Base-by-base conservation (phyloP, 1,140 invertebrate species). In the Drosophila tristis region DNA sequence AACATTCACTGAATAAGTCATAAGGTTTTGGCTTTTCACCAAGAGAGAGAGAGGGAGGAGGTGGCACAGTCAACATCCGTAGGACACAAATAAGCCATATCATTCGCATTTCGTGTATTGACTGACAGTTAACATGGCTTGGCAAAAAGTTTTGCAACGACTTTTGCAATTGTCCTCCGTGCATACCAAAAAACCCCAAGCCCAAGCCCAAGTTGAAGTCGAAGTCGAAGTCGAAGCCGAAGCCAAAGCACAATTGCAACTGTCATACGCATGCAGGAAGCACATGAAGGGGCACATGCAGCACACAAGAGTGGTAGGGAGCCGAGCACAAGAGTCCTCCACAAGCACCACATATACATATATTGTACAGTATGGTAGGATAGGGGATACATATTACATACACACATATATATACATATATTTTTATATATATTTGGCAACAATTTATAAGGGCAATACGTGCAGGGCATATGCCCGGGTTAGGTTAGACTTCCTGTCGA, bases 371-470 rank as follows among this genome's bases (percentile, higher is more conserved):
- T 25, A 25, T 3, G 23, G 23, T 25, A 25, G 3, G 23, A 4
- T 25, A 25, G 23, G 23, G 23, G 23, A 4, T 25, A 4, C 29
- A 58, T n/a, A 60, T 25, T 25, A 4, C 29, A 58, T n/a, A 60
- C 57, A 60, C 45, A 44, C 25, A 26, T 42, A 55, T 29, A 63
- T 25, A 20, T 20, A 20, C 2, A 20, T 20, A 2, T 31, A 8
- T 31, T 9, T 2, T 25, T 45, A 63, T 57, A 78, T 74, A 74
- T 66, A 86, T 85, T 81, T 78, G 81, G 74, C 74, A 87, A 85
- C 82, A 85, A 86, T 87, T 86, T 86, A 86, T 81, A 86, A 86
- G 81, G 81, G 74, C 78, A 86, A 81, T 86, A 87, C 81, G 81
- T 85, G 81, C 81, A 85, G 74, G 81, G 81, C 81, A 85, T 87